Evolutionary conservation across 2,888 invertebrate genomes (phyloP).

Genomic region (Hemicrepidius hirtus): DNA sequence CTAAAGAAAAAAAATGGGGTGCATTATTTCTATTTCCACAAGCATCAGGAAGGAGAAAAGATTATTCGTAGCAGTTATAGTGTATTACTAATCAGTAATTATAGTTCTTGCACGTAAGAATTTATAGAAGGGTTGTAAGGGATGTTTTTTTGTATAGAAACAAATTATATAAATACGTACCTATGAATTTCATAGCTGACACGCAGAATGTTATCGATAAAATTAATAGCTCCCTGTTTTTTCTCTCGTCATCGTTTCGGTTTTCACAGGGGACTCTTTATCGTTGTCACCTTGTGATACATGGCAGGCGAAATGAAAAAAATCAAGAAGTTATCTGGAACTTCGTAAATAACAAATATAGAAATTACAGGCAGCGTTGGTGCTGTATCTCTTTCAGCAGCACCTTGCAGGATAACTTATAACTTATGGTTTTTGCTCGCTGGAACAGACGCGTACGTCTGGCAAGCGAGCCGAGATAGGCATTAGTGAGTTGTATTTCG

Average conservation of each 20-base stretch:
- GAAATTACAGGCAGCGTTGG: constrained; percentile 58
- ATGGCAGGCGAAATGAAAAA: constrained; percentile 61
- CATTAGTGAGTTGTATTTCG: constrained; percentile 57
- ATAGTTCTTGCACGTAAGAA: not conserved
- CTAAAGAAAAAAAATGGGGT: no score
- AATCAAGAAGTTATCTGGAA: constrained; percentile 60
- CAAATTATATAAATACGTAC: constrained; percentile 41
- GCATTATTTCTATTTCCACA: no score
- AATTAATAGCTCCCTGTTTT: constrained; percentile 66
- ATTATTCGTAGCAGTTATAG: not conserved
- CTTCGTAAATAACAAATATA: constrained; percentile 63
- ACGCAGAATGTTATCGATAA: constrained; percentile 64
- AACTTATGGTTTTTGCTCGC: constrained; percentile 59
- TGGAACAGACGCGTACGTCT: constrained; percentile 58
- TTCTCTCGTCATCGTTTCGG: constrained; percentile 63
- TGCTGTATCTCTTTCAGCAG: constrained; percentile 59
- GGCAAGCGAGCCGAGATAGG: constrained; percentile 54
- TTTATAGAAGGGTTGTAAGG: not conserved
- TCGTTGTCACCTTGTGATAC: constrained; percentile 62
- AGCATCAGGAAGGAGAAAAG: no score
- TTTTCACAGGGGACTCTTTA: constrained; percentile 62
- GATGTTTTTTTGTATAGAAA: constrained; percentile 23
- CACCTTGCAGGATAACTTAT: constrained; percentile 60
- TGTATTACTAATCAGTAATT: no score
- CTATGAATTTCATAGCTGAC: constrained; percentile 56